These are phyloP conservation scores for Mesoclemmys tuberculata DNA, from an alignment of 2,113 vertebrate genomes.

Conservation along the genomic window DNA sequence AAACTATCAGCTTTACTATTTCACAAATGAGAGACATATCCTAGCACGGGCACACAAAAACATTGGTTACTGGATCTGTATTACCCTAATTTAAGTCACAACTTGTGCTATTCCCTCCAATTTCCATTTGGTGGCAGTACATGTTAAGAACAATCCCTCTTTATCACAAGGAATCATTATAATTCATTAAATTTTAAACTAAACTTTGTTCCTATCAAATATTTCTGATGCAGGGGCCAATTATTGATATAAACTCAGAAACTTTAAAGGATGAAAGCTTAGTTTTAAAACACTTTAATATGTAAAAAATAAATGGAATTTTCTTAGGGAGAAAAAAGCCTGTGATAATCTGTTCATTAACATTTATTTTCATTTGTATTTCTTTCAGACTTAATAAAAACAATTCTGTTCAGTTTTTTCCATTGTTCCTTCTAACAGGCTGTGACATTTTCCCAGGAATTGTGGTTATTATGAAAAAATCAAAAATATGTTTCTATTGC, in stretches of 20 bases:
- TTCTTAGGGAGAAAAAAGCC: neutral
- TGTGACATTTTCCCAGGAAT: neutral
- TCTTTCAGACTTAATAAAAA: neutral
- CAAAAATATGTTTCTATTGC: neutral
- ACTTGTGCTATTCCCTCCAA: constrained; percentile 50
- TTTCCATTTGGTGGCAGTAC: constrained; percentile 79
- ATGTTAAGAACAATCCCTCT: constrained; percentile 49
- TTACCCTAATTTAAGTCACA: neutral
- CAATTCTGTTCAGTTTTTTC: neutral
- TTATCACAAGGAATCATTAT: neutral
- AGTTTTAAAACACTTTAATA: neutral
- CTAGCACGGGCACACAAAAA: neutral
- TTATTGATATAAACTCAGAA: neutral
- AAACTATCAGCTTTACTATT: neutral
- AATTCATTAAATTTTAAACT: neutral
- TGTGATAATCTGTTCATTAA: neutral
- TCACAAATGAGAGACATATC: neutral
- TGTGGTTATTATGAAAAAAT: neutral
- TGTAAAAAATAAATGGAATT: neutral
- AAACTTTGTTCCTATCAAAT: neutral
- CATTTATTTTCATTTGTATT: neutral
- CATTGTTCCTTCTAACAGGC: neutral
- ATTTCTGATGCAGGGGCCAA: neutral
- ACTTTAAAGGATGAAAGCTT: neutral
- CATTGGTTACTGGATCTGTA: neutral